These are phyloP conservation scores for Microcebus jonahi DNA, from an alignment of 2,113 vertebrate genomes.

Conservation along the genomic window DNA sequence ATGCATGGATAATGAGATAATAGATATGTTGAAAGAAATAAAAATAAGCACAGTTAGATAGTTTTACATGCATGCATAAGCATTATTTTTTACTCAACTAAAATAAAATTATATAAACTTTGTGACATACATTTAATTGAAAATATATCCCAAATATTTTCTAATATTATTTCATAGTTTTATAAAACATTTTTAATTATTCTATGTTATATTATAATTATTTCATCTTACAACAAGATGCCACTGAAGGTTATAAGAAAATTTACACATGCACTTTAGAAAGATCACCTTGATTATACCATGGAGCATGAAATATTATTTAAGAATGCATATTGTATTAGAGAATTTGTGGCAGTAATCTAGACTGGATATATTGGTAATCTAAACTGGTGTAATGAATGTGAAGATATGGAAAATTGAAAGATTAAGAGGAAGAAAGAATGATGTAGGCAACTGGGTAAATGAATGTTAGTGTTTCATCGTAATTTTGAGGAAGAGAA, in stretches of 20 bases:
- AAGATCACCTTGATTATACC: not conserved
- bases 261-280: not conserved
- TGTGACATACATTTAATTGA: not conserved
- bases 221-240: not conserved
- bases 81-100: not conserved
- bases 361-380: not conserved
- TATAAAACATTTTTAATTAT: not conserved
- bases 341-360: not conserved
- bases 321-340: rapidly evolving
- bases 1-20: not conserved
- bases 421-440: not conserved
- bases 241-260: not conserved
- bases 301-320: not conserved
- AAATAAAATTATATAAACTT: not conserved
- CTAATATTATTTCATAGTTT: not conserved
- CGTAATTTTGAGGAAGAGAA: not conserved
- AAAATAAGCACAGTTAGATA: not conserved
- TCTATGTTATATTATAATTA: not conserved
- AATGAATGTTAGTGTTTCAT: not conserved
- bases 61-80: not conserved
- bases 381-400: not conserved
- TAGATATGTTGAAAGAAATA: not conserved
- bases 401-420: not conserved
- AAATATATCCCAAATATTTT: not conserved
- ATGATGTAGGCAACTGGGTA: not conserved